phyloP scores from a whole-genome alignment of 2,888 invertebrate genomes.

The Carterocephalus palaemon region DNA sequence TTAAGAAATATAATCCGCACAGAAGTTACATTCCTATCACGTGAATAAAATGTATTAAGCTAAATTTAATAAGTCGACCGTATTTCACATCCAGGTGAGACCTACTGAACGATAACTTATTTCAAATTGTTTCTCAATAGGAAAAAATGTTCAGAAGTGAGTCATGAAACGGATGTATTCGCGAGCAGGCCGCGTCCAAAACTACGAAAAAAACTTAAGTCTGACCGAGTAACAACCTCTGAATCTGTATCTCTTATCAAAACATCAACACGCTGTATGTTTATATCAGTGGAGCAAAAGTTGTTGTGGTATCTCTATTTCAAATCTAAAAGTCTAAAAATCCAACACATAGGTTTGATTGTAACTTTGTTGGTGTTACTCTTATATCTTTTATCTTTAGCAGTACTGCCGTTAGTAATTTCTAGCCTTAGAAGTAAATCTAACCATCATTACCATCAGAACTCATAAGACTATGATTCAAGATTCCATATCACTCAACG shows the following conservation, averaged over 20 bases:
- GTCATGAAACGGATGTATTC: conserved; percentile 13
- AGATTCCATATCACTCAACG: too few species aligned
- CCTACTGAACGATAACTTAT: conserved; percentile 14
- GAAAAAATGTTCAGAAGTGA: conserved; percentile 11
- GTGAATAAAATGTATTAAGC: conserved; percentile 1
- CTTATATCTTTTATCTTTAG: too few species aligned
- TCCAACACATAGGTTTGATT: too few species aligned
- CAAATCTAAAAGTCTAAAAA: too few species aligned
- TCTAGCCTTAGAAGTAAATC: too few species aligned
- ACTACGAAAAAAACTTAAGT: conserved; percentile 9
- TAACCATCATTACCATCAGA: too few species aligned
- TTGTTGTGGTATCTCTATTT: too few species aligned
- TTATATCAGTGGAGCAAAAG: too few species aligned
- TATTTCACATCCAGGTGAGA: conserved; percentile 10
- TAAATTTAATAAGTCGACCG: conserved; percentile 3
- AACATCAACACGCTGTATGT: too few species aligned
- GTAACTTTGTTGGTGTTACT: too few species aligned
- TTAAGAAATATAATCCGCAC: neutral
- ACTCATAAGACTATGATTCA: too few species aligned
- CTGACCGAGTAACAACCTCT: conserved; percentile 7
- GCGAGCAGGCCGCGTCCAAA: conserved; percentile 12
- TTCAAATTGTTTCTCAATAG: conserved; percentile 4
- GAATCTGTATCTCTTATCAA: conserved; percentile 3
- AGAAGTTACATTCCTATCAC: conserved; percentile 14
- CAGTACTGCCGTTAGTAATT: too few species aligned